A percentile compares a stretch with the other conserved stretches of the same genome.
Conservation (phyloP, 2,113 vertebrate genomes). For the Bungarus multicinctus region DNA sequence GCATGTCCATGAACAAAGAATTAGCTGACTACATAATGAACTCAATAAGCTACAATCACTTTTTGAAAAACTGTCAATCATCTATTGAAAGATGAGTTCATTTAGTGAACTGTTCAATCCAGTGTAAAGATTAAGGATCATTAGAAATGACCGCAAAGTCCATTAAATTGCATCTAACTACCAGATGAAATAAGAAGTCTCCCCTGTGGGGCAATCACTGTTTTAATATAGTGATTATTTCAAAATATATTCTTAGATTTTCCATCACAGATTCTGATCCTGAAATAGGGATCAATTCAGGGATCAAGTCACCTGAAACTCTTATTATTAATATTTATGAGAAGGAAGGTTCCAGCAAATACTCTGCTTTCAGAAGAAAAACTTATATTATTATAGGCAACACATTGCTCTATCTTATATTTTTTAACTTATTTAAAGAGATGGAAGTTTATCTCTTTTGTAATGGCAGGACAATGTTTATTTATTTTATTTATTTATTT, state of each 20-base stretch:
- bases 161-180: not conserved
- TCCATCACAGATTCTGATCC: not conserved
- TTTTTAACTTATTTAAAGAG: not conserved
- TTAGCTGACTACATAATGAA: not conserved
- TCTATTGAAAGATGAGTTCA: not conserved
- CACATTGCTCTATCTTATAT: not conserved
- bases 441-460: not conserved
- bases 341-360: not conserved
- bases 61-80: not conserved
- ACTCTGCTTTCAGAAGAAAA: not conserved
- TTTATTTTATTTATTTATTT: no score
- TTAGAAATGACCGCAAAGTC: not conserved
- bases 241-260: not conserved
- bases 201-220: not conserved
- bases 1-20: not conserved
- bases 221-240: not conserved
- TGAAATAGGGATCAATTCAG: not conserved
- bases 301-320: not conserved
- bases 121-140: not conserved
- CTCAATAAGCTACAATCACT: not conserved
- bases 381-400: not conserved
- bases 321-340: not conserved
- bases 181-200: not conserved
- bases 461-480: not conserved
- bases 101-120: not conserved